Evolutionary conservation across 1,140 invertebrate genomes (phyloP).

Genomic region (Papilio glaucus): DNA sequence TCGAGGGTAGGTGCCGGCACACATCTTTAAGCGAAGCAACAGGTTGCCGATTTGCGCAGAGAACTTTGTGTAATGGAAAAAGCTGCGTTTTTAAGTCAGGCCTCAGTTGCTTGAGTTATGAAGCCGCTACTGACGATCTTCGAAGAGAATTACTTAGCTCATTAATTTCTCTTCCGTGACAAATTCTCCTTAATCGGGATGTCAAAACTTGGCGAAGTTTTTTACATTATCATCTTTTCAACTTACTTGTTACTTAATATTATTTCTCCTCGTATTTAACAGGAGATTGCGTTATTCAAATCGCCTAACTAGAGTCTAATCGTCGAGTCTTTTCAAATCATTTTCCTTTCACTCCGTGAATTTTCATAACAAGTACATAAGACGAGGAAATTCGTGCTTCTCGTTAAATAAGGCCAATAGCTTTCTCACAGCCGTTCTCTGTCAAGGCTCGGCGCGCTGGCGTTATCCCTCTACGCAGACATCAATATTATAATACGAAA

Average conservation of each 20-base stretch:
- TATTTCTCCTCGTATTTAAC: conserved; percentile 16
- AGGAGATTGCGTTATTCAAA: conserved; percentile 18
- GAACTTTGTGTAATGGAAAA: conserved; percentile 69
- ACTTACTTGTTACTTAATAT: conserved; percentile 21
- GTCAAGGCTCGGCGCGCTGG: conserved; percentile 1
- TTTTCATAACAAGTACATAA: conserved; percentile 61
- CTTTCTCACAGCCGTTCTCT: conserved; percentile 41
- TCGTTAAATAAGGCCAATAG: conserved; percentile 63
- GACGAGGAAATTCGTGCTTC: conserved; percentile 58
- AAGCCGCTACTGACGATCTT: conserved; percentile 58
- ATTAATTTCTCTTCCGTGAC: conserved; percentile 48
- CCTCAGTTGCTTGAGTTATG: conserved; percentile 68
- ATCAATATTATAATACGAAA: conserved; percentile 24
- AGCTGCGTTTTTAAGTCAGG: conserved; percentile 62
- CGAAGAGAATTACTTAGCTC: conserved; percentile 61
- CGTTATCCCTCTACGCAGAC: conserved; percentile 10
- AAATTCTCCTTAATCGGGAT: conserved; percentile 30
- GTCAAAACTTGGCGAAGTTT: conserved; percentile 23
- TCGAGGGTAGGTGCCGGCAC: conserved; percentile 56
- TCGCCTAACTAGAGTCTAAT: conserved; percentile 37
- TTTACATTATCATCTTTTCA: conserved; percentile 24
- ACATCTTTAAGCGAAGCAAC: conserved; percentile 63
- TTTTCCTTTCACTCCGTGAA: conserved; percentile 47
- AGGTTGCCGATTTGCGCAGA: conserved; percentile 72
- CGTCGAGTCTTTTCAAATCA: conserved; percentile 37